phyloP scores from a whole-genome alignment of 1,140 invertebrate genomes.

The Steinernema feltiae region DNA sequence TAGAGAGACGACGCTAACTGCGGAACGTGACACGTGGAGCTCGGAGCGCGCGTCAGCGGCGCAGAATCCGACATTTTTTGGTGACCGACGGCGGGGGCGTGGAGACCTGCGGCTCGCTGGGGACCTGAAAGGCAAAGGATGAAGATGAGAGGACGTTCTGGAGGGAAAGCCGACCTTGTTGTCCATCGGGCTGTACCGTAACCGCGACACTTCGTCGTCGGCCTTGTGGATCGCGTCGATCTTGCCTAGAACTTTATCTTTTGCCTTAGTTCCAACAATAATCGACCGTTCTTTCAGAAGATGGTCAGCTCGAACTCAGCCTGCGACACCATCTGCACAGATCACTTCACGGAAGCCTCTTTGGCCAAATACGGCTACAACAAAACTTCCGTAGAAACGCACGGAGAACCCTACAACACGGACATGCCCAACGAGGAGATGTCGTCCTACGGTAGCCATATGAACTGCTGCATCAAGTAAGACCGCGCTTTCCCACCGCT shows the following conservation, averaged over 20 bases:
- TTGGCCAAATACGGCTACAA: background rate
- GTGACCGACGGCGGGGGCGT: background rate
- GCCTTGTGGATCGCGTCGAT: background rate
- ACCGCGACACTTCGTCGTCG: background rate
- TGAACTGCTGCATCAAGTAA: slow-evolving; percentile 9
- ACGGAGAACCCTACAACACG: slow-evolving; percentile 5
- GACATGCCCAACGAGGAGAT: background rate
- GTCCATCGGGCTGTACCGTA: background rate
- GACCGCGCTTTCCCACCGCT: background rate
- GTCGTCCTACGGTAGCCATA: background rate
- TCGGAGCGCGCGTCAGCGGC: background rate
- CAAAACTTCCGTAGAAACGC: background rate
- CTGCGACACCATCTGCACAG: background rate
- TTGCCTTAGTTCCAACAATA: background rate
- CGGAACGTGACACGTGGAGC: background rate
- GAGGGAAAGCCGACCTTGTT: no score
- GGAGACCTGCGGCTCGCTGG: background rate
- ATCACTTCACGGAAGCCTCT: background rate
- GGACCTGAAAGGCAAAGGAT: background rate
- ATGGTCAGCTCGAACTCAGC: background rate
- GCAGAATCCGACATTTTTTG: background rate
- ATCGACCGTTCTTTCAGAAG: background rate
- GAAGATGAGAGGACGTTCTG: background rate
- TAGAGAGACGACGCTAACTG: background rate
- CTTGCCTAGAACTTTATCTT: no score